phyloP scores from a whole-genome alignment of 2,113 vertebrate genomes.

The Cyprinodon variegatus region DNA sequence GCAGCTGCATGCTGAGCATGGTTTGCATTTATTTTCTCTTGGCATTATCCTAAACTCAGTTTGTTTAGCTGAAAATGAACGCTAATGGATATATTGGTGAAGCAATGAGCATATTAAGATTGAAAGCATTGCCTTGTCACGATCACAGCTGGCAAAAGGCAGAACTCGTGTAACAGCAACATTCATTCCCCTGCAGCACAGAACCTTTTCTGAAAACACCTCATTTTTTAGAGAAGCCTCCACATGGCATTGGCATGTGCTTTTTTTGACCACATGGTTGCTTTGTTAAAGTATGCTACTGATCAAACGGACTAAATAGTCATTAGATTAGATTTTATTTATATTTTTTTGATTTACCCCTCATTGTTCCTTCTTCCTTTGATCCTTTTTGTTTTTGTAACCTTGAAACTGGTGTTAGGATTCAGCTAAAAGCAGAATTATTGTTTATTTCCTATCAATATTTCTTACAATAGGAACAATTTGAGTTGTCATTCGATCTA shows the following conservation, averaged over 20 bases:
- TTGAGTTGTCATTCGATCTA: background rate
- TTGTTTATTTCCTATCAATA: background rate
- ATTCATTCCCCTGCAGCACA: conserved; percentile 52
- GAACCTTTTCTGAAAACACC: conserved; percentile 35
- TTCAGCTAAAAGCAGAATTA: background rate
- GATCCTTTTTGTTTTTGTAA: background rate
- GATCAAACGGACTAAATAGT: conserved; percentile 26
- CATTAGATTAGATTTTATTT: conserved; percentile 7
- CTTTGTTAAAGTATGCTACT: conserved; percentile 20
- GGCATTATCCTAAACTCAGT: conserved; percentile 60
- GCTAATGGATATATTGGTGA: conserved; percentile 66
- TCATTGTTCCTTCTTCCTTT: background rate
- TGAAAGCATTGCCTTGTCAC: conserved; percentile 70
- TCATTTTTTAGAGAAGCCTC: conserved; percentile 38
- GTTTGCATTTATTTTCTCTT: conserved; percentile 55
- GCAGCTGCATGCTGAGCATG: conserved; percentile 50
- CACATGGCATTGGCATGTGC: conserved; percentile 23
- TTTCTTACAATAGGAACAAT: background rate
- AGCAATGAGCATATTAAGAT: conserved; percentile 68
- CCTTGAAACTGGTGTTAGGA: conserved; percentile 1
- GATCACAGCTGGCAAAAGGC: conserved; percentile 62
- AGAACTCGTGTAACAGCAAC: conserved; percentile 37
- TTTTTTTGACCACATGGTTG: background rate
- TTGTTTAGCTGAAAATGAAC: conserved; percentile 63
- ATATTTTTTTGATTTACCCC: background rate